Conservation (phyloP, 2,797 vertebrate species). For the Poeciliopsis turneri region DNA sequence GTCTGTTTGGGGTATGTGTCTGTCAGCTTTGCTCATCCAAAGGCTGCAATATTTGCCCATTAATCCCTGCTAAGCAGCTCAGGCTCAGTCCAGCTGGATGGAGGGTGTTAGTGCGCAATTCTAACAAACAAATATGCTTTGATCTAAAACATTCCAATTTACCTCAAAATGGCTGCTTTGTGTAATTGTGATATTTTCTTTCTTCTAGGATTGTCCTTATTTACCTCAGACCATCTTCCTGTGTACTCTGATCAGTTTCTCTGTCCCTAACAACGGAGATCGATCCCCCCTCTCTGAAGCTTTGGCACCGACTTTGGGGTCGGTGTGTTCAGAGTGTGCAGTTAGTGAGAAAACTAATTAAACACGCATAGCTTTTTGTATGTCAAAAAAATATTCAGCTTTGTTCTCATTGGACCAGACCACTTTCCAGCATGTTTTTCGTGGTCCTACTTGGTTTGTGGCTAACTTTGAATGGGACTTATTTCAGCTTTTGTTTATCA, state of each 20-base stretch:
- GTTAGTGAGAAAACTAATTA: not conserved
- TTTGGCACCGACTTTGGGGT: not conserved
- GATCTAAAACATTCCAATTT: not conserved
- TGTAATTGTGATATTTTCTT: not conserved
- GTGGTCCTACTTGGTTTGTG: not conserved
- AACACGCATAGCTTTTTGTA: not conserved
- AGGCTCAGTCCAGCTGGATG: not conserved
- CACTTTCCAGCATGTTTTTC: not conserved
- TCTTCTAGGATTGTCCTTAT: not conserved
- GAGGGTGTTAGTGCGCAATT: not conserved
- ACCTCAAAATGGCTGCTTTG: not conserved
- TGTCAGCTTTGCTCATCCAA: not conserved
- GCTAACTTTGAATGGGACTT: not conserved
- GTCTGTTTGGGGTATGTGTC: not conserved
- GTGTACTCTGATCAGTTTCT: not conserved
- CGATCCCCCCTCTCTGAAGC: not conserved
- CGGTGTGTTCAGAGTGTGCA: not conserved
- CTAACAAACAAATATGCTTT: not conserved
- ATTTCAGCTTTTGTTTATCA: not conserved
- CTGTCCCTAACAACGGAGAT: not conserved
- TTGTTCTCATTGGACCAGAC: not conserved
- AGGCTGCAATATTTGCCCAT: not conserved
- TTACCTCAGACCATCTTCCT: not conserved
- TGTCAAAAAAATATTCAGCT: not conserved
- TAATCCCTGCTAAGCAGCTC: not conserved